Evolutionary conservation across 2,113 vertebrate genomes (phyloP), one percentile per base, ranked within the genome.

Genomic region (Scytalopus superciliaris): DNA sequence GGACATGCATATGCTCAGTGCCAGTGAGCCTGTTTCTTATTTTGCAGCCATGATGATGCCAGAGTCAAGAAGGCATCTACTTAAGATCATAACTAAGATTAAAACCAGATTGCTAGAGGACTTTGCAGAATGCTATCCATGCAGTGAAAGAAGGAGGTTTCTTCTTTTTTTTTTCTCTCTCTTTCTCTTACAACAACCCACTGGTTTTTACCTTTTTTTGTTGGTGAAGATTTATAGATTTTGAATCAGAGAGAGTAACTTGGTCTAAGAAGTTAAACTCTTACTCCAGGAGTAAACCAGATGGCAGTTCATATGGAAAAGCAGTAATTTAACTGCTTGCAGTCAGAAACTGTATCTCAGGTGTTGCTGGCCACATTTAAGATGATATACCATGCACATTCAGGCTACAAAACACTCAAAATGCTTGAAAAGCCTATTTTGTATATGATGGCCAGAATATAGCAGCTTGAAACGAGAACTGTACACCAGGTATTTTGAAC

Each of bases 1-100:
- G 90, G 95, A 80, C 82, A 59, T 12, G 89, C 2, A 2, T 30
- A 7, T 21, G 11, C 37, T 84, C 40, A 8, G 83, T 96, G 94
- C 95, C 96, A 95, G 88, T n/a, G 73, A 90, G 90, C 85, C 93
- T 95, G 93, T 75, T 95, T 93, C 85, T 93, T 90, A 93, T 96
- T 97, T 94, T 84, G 72, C 64, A 94, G 85, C 68, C 76, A 30
- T n/a, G 70, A 93, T 89, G 88, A 84, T 96, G 96, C 94, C 94
- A 95, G 72, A 96, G 86, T 96, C 64, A 74, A 96, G 87, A 92
- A 91, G 93, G 72, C 94, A 97, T 89, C 92, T 94, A 90, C 80
- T 90, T 81, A 74, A 75, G 57, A 95, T 83, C 83, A 27, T 11
- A 74, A 76, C 76, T 80, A 81, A 88, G 88, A 96, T 93, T 92